These are phyloP conservation scores for Gerris buenoi DNA, from an alignment of 1,140 invertebrate genomes.

Conservation along the genomic window DNA sequence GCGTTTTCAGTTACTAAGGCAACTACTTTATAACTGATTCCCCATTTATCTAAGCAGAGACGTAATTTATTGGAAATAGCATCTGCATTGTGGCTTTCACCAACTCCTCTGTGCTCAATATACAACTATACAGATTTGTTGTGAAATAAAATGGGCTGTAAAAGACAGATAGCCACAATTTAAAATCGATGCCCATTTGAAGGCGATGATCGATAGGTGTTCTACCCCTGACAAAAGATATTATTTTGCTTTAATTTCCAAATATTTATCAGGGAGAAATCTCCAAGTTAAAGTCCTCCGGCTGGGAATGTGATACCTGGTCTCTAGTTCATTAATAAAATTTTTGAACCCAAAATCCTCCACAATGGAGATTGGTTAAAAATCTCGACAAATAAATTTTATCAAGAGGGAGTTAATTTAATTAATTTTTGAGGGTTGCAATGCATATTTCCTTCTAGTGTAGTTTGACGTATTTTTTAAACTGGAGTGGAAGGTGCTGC, in stretches of 20 bases:
- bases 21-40: neutral
- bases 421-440: neutral
- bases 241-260: neutral
- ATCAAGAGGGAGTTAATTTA: neutral
- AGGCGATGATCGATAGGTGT: neutral
- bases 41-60: conserved; percentile 3
- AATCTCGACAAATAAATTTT: neutral
- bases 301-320: neutral
- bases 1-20: conserved; percentile 8
- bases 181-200: neutral
- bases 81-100: conserved; percentile 2
- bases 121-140: neutral
- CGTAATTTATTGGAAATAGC: neutral
- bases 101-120: no score
- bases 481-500: no score
- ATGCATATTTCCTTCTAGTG: no score
- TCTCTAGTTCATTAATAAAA: neutral
- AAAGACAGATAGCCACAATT: neutral
- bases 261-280: neutral
- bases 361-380: neutral
- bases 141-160: neutral
- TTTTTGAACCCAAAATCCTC: neutral
- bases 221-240: neutral
- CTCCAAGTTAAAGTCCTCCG: neutral
- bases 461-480: no score